Evolutionary conservation across 2,113 vertebrate species (phyloP).

Genomic region (Phaethon lepturus): DNA sequence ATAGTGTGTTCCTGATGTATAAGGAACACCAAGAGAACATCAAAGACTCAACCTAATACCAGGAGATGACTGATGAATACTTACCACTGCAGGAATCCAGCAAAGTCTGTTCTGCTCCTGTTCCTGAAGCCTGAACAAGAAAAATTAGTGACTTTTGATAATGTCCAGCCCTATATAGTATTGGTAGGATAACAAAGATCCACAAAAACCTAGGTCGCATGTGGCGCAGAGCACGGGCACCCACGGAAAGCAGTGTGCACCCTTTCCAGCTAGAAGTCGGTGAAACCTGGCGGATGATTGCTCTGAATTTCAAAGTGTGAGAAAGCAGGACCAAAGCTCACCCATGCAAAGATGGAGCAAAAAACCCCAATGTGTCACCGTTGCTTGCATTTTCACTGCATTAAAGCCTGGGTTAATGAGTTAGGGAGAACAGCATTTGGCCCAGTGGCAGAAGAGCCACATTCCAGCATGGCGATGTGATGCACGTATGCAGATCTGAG

Average conservation of each 20-base stretch:
- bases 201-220: background rate
- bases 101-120: background rate
- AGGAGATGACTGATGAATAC: background rate
- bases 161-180: background rate
- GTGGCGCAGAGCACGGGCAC: background rate
- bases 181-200: background rate
- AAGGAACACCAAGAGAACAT: background rate
- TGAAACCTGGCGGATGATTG: background rate
- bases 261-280: background rate
- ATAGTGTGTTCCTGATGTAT: background rate
- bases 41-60: background rate
- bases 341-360: background rate
- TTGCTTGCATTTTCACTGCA: background rate
- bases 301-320: background rate
- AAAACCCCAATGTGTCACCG: background rate
- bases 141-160: background rate
- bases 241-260: background rate
- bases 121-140: background rate
- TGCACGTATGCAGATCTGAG: background rate
- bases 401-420: background rate
- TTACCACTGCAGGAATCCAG: background rate
- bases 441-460: background rate
- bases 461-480: background rate
- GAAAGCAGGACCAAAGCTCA: background rate
- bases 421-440: background rate